A percentile compares a stretch with the other conserved stretches of the same genome.
Conservation (phyloP, 2,888 invertebrate genomes). For the Catocala nupta region DNA sequence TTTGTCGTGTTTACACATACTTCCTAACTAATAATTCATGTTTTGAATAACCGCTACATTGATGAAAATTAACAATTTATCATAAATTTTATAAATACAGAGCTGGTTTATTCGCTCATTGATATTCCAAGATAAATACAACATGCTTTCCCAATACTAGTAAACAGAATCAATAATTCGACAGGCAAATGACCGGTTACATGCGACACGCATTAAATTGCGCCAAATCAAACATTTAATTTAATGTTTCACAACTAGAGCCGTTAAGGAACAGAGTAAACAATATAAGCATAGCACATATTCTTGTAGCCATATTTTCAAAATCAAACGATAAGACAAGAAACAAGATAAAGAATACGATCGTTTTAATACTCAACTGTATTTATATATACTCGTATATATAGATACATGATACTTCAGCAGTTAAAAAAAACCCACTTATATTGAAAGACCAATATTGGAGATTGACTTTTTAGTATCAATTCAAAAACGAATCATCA, state of each 20-base stretch:
- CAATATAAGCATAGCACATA: too few relatives aligned
- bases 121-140: conserved; percentile 20
- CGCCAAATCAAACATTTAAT: background rate
- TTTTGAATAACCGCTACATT: background rate
- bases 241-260: too few relatives aligned
- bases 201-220: background rate
- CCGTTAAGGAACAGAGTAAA: too few relatives aligned
- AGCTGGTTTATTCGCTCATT: conserved; percentile 5
- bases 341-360: too few relatives aligned
- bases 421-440: too few relatives aligned
- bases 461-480: background rate
- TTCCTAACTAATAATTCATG: background rate
- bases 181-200: background rate
- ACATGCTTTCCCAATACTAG: background rate
- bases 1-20: too few relatives aligned
- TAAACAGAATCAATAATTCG: conserved; percentile 14
- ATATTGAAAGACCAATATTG: background rate
- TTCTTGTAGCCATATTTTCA: too few relatives aligned
- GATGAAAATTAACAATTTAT: background rate
- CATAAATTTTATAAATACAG: background rate
- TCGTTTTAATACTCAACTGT: too few relatives aligned
- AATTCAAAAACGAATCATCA: too few relatives aligned
- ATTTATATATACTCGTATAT: too few relatives aligned
- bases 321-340: too few relatives aligned
- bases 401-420: too few relatives aligned